These are phyloP conservation scores for Xiphorhynchus elegans DNA, from an alignment of 2,113 vertebrate species.

Conservation along the genomic window DNA sequence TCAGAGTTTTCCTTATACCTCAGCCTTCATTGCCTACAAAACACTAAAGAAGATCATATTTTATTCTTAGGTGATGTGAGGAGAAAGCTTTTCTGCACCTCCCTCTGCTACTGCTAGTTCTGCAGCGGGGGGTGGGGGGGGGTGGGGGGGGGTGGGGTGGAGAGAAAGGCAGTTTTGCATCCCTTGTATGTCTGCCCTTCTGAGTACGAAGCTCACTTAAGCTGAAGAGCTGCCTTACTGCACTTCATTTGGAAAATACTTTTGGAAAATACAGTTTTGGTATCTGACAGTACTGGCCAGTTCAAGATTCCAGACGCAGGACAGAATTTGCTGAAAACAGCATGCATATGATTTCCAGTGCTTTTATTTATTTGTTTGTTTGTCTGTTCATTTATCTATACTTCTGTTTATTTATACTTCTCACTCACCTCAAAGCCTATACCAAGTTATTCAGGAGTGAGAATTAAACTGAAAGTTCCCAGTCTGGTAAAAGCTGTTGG, in stretches of 20 bases:
- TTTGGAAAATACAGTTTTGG: background rate
- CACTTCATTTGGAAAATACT: background rate
- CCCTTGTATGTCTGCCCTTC: background rate
- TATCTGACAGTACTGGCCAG: background rate
- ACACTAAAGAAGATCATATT: background rate
- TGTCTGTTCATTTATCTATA: background rate
- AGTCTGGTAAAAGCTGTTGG: background rate
- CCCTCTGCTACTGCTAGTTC: background rate
- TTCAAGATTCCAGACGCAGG: background rate
- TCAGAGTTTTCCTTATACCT: background rate
- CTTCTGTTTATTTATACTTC: background rate
- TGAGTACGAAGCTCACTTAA: background rate
- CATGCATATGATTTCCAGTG: background rate
- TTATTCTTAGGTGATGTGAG: background rate
- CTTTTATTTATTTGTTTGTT: background rate
- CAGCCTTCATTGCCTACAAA: background rate
- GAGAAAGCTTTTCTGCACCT: background rate
- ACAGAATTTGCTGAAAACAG: background rate
- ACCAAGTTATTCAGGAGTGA: background rate
- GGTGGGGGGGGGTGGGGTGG: rapidly evolving
- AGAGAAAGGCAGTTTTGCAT: background rate
- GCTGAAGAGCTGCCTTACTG: background rate
- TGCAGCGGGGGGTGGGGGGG: background rate
- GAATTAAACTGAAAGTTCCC: background rate
- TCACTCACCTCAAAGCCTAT: background rate